Conservation (phyloP, 2,888 invertebrate genomes). For the Priocnemis perturbator region DNA sequence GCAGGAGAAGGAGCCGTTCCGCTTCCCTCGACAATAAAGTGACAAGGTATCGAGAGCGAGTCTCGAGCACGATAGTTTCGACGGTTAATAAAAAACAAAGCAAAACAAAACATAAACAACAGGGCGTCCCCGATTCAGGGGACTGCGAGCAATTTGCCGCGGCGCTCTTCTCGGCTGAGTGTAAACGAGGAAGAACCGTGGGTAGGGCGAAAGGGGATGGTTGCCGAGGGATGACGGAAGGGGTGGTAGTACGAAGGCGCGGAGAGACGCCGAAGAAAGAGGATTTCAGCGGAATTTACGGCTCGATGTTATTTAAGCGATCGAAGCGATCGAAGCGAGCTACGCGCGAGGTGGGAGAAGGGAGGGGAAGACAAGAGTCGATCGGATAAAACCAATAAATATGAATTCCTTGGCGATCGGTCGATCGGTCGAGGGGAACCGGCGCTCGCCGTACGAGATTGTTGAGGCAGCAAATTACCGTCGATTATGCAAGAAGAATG, state of each 20-base stretch:
- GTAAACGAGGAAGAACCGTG: constrained; percentile 38
- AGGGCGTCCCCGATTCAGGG: constrained; percentile 12
- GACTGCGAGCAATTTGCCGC: constrained; percentile 26
- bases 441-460: background rate
- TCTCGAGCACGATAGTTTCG: constrained; percentile 18
- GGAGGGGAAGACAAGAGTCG: background rate
- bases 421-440: background rate
- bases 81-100: constrained; percentile 31
- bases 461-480: constrained; percentile 32
- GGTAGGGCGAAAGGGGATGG: constrained; percentile 9
- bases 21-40: background rate
- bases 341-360: constrained; percentile 20
- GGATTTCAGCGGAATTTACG: constrained; percentile 45
- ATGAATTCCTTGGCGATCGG: constrained; percentile 32
- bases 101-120: too few species aligned
- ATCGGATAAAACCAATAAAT: constrained; percentile 53
- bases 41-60: constrained; percentile 26
- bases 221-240: background rate
- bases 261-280: constrained; percentile 20
- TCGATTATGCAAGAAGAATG: constrained; percentile 28
- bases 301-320: constrained; percentile 39
- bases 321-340: constrained; percentile 38
- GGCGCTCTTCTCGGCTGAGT: constrained; percentile 19
- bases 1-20: too few species aligned
- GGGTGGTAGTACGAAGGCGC: background rate